phyloP scores from a whole-genome alignment of 2,888 invertebrate species.

The Capitulum mitella region DNA sequence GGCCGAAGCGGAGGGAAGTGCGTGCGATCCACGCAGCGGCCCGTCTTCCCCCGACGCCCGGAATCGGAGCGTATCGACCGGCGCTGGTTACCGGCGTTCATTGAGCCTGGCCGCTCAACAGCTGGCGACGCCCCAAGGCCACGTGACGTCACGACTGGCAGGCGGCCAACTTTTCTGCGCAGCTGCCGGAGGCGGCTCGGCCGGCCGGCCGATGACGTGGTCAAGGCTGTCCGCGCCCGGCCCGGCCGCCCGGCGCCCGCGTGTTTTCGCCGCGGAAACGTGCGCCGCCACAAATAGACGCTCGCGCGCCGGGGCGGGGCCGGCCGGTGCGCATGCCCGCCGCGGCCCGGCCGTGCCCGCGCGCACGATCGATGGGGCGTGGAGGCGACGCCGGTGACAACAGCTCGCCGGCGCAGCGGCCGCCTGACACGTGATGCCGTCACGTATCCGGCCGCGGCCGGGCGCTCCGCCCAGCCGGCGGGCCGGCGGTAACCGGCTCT shows the following conservation, averaged over 20 bases:
- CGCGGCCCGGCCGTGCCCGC: not conserved
- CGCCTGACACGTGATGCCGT: not conserved
- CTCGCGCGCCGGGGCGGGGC: not conserved
- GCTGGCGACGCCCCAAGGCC: conserved; percentile 4
- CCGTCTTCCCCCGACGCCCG: not conserved
- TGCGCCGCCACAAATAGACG: not conserved
- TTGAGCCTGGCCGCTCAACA: not conserved
- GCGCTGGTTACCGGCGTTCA: not conserved
- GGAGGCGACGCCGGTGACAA: not conserved
- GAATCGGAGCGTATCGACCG: not conserved
- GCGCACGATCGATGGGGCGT: not conserved
- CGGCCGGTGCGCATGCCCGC: not conserved
- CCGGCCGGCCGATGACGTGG: conserved; percentile 2
- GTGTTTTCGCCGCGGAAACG: conserved; percentile 9
- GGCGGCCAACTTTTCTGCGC: conserved; percentile 7
- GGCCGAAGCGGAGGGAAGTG: no score
- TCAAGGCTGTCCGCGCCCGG: not conserved
- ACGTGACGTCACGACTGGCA: conserved; percentile 11
- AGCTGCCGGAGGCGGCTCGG: conserved; percentile 3
- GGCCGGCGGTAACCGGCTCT: not conserved
- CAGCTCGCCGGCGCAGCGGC: not conserved
- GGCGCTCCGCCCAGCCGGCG: not conserved
- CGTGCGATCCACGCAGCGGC: no score
- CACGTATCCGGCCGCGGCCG: not conserved
- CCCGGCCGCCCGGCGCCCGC: not conserved